Conservation (phyloP, 2,797 vertebrate species). For the Enteromius trimaculatus region DNA sequence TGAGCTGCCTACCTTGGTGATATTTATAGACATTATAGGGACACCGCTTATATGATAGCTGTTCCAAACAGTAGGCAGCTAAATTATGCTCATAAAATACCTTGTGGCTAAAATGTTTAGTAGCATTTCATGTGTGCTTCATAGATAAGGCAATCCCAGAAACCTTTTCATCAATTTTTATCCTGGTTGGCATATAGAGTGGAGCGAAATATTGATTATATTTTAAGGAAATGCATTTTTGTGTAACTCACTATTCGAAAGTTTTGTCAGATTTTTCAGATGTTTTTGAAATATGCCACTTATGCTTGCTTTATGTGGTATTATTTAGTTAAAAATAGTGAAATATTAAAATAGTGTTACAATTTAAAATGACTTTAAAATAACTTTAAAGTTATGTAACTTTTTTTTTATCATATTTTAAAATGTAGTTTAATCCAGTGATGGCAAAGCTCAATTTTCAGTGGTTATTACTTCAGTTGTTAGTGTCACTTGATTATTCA, state of each 20-base stretch:
- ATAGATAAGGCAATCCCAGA: neutral
- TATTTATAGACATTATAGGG: slow-evolving; percentile 14
- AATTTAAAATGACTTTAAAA: neutral
- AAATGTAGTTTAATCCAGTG: neutral
- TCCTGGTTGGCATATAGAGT: neutral
- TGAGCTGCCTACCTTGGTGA: neutral
- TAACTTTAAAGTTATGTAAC: no score
- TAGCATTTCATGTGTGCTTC: neutral
- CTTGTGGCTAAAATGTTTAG: neutral
- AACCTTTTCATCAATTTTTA: neutral
- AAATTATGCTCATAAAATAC: neutral
- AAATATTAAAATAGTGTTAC: neutral
- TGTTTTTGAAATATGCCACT: neutral
- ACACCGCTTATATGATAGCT: neutral
- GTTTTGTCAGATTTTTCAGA: neutral
- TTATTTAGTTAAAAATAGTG: neutral
- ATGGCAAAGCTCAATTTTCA: neutral
- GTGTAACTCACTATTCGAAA: neutral
- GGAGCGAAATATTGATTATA: neutral
- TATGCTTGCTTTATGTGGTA: neutral
- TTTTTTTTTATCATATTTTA: neutral
- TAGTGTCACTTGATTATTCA: neutral
- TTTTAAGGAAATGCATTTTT: neutral
- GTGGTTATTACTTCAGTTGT: neutral
- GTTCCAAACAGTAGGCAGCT: slow-evolving; percentile 16